phyloP scores from a whole-genome alignment of 2,888 invertebrate species.

The Apomyelois bistriatella region DNA sequence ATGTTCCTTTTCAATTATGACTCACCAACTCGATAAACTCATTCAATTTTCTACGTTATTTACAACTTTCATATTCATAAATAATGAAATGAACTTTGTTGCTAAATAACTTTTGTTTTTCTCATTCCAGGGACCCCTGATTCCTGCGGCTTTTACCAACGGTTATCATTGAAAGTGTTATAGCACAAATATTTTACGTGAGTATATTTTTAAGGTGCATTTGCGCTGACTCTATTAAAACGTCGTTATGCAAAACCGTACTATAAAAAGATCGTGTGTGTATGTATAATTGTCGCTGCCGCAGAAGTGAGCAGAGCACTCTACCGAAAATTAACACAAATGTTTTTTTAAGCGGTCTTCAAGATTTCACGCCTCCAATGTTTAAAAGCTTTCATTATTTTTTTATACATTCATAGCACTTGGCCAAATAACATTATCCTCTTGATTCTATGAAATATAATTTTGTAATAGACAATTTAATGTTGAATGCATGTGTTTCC shows the following conservation, averaged over 20 bases:
- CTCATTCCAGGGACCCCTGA: slow-evolving; percentile 94
- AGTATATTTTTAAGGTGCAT: slow-evolving; percentile 63
- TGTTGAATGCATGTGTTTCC: slow-evolving; percentile 1
- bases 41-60: slow-evolving; percentile 31
- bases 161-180: slow-evolving; percentile 94
- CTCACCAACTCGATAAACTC: slow-evolving; percentile 36
- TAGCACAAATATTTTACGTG: slow-evolving; percentile 78
- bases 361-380: slow-evolving; percentile 27
- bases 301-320: slow-evolving; percentile 44
- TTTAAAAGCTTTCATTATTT: slow-evolving; percentile 20
- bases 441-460: background rate
- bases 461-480: background rate
- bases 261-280: slow-evolving; percentile 44
- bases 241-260: slow-evolving; percentile 48
- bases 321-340: slow-evolving; percentile 42
- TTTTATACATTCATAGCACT: background rate
- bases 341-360: slow-evolving; percentile 45
- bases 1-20: slow-evolving; percentile 67
- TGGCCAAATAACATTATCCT: slow-evolving; percentile 5
- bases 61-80: slow-evolving; percentile 17
- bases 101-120: slow-evolving; percentile 28
- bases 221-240: slow-evolving; percentile 57
- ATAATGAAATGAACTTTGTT: background rate
- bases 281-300: slow-evolving; percentile 47
- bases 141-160: slow-evolving; percentile 99